Conservation (phyloP, 2,797 vertebrate genomes). For the Tragopan temminckii region DNA sequence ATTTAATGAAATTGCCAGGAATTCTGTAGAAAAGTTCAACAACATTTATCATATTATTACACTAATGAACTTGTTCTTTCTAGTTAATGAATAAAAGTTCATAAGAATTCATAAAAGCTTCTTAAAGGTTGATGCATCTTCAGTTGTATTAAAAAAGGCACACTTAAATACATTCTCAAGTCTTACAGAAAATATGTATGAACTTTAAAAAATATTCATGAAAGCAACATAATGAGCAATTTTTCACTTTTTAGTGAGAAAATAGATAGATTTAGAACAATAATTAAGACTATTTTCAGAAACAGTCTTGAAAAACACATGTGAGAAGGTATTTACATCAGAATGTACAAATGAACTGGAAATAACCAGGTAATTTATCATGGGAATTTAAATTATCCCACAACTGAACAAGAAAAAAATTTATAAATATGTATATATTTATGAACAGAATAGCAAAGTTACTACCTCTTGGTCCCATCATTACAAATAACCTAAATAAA, state of each 20-base stretch:
- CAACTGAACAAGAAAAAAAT: background rate
- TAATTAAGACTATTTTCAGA: background rate
- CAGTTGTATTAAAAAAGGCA: background rate
- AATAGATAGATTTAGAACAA: background rate
- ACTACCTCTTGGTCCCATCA: background rate
- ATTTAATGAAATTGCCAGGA: constrained; percentile 56
- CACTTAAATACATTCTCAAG: background rate
- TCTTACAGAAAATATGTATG: background rate
- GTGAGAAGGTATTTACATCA: background rate
- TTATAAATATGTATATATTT: background rate
- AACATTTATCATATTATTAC: constrained; percentile 49
- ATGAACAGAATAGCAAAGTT: background rate
- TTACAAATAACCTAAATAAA: background rate
- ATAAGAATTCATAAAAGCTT: background rate
- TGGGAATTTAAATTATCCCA: background rate
- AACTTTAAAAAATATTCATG: background rate
- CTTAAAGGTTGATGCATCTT: background rate
- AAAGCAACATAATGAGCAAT: background rate
- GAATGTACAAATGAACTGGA: background rate
- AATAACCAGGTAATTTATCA: background rate
- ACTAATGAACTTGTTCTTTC: constrained; percentile 43
- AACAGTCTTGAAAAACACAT: background rate
- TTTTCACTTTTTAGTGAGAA: background rate
- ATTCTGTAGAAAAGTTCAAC: constrained; percentile 53
- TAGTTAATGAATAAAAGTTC: constrained; percentile 10